A percentile compares a stretch with the other conserved stretches of the same genome.
Evolutionary conservation across 2,797 vertebrate genomes (phyloP).

Genomic region (Phaenicophaeus curvirostris): DNA sequence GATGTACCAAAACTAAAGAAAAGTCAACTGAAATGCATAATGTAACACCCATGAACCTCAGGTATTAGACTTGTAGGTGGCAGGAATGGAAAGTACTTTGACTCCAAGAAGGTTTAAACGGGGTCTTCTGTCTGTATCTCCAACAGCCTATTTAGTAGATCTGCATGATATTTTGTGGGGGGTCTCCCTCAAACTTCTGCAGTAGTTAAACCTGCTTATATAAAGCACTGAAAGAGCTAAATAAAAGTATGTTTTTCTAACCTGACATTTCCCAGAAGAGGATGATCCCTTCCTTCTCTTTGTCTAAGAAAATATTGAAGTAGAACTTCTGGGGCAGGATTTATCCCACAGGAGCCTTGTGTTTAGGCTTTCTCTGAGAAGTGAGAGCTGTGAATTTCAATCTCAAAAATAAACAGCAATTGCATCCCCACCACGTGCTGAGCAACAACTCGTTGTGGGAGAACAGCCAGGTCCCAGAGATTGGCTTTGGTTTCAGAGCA

Average conservation of each 20-base stretch:
- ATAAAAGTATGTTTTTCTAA: background rate
- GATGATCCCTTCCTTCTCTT: background rate
- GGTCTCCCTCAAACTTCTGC: background rate
- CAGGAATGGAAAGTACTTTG: background rate
- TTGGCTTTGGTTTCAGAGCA: background rate
- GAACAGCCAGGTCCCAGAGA: background rate
- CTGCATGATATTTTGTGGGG: background rate
- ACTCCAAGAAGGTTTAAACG: background rate
- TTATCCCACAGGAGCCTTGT: background rate
- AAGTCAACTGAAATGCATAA: background rate
- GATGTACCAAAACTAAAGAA: background rate
- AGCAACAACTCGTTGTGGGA: background rate
- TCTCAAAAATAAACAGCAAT: background rate
- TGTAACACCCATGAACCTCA: background rate
- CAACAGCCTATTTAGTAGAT: background rate
- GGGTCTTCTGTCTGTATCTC: background rate
- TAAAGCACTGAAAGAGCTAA: background rate
- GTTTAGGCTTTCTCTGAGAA: background rate
- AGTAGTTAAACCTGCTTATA: background rate
- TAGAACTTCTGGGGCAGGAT: background rate
- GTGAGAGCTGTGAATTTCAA: background rate
- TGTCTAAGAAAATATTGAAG: background rate
- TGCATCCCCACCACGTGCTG: accelerated
- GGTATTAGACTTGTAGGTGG: background rate
- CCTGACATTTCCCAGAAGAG: background rate